Evolutionary conservation across 2,113 vertebrate genomes (phyloP).

Genomic region (Trichomycterus rosablanca): DNA sequence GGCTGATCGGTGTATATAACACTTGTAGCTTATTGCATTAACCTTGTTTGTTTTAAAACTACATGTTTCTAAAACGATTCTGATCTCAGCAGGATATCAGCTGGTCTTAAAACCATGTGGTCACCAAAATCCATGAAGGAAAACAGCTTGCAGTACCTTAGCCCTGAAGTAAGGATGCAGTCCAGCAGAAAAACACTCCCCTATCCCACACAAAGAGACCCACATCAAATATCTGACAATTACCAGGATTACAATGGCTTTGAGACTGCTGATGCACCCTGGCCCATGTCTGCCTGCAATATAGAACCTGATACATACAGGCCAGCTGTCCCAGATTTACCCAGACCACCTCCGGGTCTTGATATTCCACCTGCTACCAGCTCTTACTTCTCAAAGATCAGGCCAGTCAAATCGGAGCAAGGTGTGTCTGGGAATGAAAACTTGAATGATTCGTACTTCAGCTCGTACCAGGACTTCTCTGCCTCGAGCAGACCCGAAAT

Average conservation of each 20-base stretch:
- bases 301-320: conserved; percentile 40
- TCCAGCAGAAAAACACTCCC: conserved; percentile 61
- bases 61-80: too few relatives aligned
- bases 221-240: conserved; percentile 37
- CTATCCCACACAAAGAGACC: conserved; percentile 55
- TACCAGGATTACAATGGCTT: conserved; percentile 45
- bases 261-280: conserved; percentile 44
- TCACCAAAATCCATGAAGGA: conserved; percentile 65
- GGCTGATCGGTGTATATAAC: too few relatives aligned
- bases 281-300: conserved; percentile 48
- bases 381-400: conserved; percentile 37
- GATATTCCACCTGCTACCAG: conserved; percentile 35
- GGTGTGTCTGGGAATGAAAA: conserved; percentile 35
- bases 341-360: conserved; percentile 53
- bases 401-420: conserved; percentile 37
- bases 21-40: too few relatives aligned
- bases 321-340: conserved; percentile 38
- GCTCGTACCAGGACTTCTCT: conserved; percentile 41
- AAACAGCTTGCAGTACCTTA: conserved; percentile 64
- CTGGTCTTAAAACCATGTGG: conserved; percentile 75
- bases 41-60: too few relatives aligned
- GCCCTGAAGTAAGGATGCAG: conserved; percentile 69
- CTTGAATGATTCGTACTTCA: conserved; percentile 39
- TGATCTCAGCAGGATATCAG: conserved; percentile 65
- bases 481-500: conserved; percentile 33